These are phyloP conservation scores for Rhipidura dahli DNA, from an alignment of 2,113 vertebrate species.

Conservation along the genomic window DNA sequence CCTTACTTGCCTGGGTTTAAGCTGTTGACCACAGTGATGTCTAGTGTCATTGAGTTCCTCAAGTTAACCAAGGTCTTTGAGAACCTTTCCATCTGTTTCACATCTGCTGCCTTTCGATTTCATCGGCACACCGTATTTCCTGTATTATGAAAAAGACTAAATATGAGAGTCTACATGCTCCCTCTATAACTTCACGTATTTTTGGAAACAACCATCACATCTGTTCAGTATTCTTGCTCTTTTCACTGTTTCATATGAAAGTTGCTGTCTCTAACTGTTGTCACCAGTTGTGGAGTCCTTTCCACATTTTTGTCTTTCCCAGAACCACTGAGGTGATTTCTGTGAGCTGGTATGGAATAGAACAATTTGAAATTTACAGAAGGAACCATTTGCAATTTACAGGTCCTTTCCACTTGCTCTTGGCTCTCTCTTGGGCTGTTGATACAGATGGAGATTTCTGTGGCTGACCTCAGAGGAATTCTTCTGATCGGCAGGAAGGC, in stretches of 20 bases:
- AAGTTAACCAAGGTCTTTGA: neutral
- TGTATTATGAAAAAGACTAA: neutral
- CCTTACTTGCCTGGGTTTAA: neutral
- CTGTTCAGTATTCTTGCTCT: neutral
- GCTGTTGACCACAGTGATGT: neutral
- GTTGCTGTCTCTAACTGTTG: neutral
- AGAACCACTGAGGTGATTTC: neutral
- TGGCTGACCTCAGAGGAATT: conserved; percentile 16
- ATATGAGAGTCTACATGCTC: neutral
- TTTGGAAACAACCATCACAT: neutral
- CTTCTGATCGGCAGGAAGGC: neutral
- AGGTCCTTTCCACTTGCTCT: neutral
- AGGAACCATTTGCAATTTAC: neutral
- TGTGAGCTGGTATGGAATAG: neutral
- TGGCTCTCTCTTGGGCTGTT: neutral
- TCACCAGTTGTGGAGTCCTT: neutral
- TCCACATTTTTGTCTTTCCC: neutral
- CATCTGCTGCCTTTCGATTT: neutral
- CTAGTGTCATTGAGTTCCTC: neutral
- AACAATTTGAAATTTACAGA: no score
- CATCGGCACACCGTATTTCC: neutral
- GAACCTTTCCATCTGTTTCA: neutral
- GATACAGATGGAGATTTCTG: neutral
- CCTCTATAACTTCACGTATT: neutral
- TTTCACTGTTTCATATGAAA: neutral